Base-by-base conservation (phyloP, 2,888 invertebrate species). In the Papilio protenor region DNA sequence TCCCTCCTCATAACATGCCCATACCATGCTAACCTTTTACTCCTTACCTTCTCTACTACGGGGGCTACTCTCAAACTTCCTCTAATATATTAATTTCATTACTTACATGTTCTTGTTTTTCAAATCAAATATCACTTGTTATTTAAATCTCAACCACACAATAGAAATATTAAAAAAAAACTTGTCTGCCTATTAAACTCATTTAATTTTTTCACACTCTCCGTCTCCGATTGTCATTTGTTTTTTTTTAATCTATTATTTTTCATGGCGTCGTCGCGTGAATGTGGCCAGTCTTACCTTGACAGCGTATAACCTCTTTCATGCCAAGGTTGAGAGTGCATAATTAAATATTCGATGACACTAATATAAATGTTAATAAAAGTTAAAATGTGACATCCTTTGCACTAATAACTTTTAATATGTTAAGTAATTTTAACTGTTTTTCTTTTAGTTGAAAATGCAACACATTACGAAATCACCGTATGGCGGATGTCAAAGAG, bases 381-480 rank as follows among this genome's bases (percentile, higher is more conserved):
- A 33, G 33, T 33, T 33, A 33, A 33, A 33, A 33, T 33, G 2
- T 33, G 3, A 27, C 27, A n/a, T n/a, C n/a, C 33, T 5, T 33
- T 40, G 40, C 40, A 40, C 40, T 40, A 40, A 40, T 40, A 40
- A 40, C 18, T 2, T 52, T n/a, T 52, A 52, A 52, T 52, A 5
- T 16, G 18, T 52, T 14, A 18, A 5, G 5, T 52, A 18, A 18
- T 21, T 21, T 55, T 18, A 33, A 33, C 12, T 23, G 4, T 14
- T 61, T 23, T 27, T 18, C 18, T 66, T 66, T 66, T 87, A 94
- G 94, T 94, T 72, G 94, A 94, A 82, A 94, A 94, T 81, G 94
- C 94, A 33, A 93, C 94, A 0, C 91, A 94, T 85, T 94, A 94
- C 84, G 94, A 94, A 82, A 90, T 94, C 0, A 91, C 93, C 2